These are phyloP conservation scores for Hypomecis punctinalis DNA, from an alignment of 2,888 invertebrate species.

Conservation along the genomic window DNA sequence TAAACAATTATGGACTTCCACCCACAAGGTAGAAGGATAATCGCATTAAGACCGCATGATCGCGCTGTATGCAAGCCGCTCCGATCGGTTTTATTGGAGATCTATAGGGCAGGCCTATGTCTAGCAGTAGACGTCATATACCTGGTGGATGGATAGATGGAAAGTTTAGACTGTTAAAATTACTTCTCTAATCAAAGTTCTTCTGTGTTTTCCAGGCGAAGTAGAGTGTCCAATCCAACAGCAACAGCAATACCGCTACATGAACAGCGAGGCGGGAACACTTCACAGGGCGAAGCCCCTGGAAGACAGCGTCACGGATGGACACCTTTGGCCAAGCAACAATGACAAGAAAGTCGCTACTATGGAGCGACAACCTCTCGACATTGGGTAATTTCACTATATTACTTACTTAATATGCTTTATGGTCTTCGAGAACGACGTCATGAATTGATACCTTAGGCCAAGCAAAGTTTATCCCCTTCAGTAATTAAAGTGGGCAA, in stretches of 20 bases:
- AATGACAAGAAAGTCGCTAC: conserved; percentile 80
- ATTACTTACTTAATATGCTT: neutral
- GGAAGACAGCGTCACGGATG: conserved; percentile 81
- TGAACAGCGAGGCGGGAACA: conserved; percentile 82
- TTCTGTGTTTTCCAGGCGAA: conserved; percentile 66
- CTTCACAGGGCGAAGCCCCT: conserved; percentile 78
- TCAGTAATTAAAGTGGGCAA: too few species aligned
- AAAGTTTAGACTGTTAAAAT: neutral
- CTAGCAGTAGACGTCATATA: too few species aligned
- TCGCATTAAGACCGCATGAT: too few species aligned
- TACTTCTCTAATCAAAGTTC: neutral
- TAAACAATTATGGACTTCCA: too few species aligned
- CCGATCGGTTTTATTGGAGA: too few species aligned
- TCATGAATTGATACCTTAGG: too few species aligned
- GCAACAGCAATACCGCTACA: conserved; percentile 83
- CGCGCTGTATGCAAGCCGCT: too few species aligned
- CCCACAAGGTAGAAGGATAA: too few species aligned
- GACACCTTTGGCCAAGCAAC: conserved; percentile 81
- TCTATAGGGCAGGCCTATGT: too few species aligned
- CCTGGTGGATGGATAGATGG: too few species aligned
- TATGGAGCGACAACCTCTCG: conserved; percentile 79
- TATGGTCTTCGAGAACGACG: neutral
- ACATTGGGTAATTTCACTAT: conserved; percentile 70
- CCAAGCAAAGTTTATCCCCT: too few species aligned
- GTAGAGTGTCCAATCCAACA: conserved; percentile 84